phyloP scores from a whole-genome alignment of 2,113 vertebrate species.

The Microtus ochrogaster region DNA sequence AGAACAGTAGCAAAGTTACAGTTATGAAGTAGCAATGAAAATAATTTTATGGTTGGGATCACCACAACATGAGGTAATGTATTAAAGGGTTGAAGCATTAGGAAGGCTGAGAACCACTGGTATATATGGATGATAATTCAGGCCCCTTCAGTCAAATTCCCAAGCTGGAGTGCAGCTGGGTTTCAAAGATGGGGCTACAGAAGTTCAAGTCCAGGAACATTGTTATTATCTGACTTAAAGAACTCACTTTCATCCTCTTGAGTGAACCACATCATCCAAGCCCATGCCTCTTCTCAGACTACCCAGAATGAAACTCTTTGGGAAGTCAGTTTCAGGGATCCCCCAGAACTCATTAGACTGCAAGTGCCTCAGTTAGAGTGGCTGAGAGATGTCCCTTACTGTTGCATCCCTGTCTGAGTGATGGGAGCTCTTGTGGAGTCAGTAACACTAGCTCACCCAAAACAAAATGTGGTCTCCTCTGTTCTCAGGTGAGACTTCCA shows the following conservation, averaged over 20 bases:
- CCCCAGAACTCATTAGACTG: neutral
- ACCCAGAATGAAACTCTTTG: neutral
- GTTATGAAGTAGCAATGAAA: neutral
- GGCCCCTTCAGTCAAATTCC: neutral
- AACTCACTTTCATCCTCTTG: neutral
- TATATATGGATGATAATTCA: neutral
- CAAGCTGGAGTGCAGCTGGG: neutral
- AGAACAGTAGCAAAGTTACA: neutral
- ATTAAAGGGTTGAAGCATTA: neutral
- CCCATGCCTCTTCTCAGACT: neutral
- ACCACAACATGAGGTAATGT: neutral
- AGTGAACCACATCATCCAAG: neutral
- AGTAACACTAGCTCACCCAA: too few relatives aligned
- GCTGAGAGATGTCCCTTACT: neutral
- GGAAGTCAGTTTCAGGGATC: neutral
- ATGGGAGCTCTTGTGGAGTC: too few relatives aligned
- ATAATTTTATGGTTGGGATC: neutral
- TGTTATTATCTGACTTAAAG: too few relatives aligned
- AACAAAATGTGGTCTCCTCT: neutral
- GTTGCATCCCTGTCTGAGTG: neutral
- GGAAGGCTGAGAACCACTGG: neutral
- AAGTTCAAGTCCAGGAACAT: neutral
- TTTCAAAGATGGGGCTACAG: neutral
- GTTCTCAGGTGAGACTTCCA: neutral
- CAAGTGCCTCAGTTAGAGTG: neutral